Conservation (phyloP, 2,888 invertebrate species). For the Drosophila kuntzei region DNA sequence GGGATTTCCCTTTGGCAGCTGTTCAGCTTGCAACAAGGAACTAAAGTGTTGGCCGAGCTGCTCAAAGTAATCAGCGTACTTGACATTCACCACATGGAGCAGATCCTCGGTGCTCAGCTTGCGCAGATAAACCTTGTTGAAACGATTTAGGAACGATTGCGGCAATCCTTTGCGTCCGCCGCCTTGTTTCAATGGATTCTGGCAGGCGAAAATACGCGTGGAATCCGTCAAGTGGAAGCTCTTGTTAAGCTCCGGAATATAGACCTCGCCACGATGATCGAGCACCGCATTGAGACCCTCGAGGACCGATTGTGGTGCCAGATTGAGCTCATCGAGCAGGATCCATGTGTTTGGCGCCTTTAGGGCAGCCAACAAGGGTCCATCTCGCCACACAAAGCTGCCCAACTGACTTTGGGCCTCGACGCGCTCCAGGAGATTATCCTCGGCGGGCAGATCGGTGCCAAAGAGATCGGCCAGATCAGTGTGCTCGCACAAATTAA, state of each 20-base stretch:
- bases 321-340: constrained; percentile 97
- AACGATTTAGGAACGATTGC: constrained; percentile 98
- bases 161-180: constrained; percentile 98
- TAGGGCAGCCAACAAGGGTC: constrained; percentile 96
- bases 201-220: constrained; percentile 97
- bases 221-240: constrained; percentile 91
- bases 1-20: constrained; percentile 44
- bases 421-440: constrained; percentile 86
- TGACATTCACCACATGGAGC: constrained; percentile 83
- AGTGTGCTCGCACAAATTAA: constrained; percentile 99
- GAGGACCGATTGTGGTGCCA: constrained; percentile 98
- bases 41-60: constrained; percentile 65
- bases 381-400: constrained; percentile 98
- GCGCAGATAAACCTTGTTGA: constrained; percentile 94
- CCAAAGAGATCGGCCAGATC: constrained; percentile 99
- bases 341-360: constrained; percentile 97
- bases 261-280: constrained; percentile 98
- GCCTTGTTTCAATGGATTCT: constrained; percentile 98
- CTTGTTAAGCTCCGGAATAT: constrained; percentile 96
- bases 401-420: constrained; percentile 86
- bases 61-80: constrained; percentile 78
- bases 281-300: constrained; percentile 99
- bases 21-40: constrained; percentile 33
- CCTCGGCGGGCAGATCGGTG: constrained; percentile 97
- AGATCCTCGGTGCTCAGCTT: constrained; percentile 89